Base-by-base conservation (phyloP, 1,140 invertebrate species). In the Eufriesea mexicana region DNA sequence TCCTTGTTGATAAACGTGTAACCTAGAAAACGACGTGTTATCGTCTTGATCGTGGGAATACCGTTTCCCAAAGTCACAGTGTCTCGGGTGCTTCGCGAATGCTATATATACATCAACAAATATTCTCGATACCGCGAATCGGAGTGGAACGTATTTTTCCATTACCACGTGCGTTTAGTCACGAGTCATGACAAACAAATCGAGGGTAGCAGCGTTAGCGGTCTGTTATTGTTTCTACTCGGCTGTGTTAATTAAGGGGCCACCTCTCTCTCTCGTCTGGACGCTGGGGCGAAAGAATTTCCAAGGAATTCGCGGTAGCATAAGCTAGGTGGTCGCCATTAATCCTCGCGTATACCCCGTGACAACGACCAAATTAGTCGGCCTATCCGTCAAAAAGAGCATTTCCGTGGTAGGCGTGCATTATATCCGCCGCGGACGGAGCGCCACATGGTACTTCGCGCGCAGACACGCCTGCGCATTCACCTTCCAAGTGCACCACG, bases 341-440 rank as follows among this genome's bases (percentile, higher is more conserved):
- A 86, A 89, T 89, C 47, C 74, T 79, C 80, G n/a, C 42, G 81
- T 81, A 75, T 86, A 83, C 49, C 55, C 70, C 72, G 82, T 75
- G 88, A 89, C 88, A 89, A 89, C 73, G 75, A 87, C 88, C 79
- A 80, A 89, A 89, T 89, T 89, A 89, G 88, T 89, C 85, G 85
- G 74, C 83, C 83, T 59, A 89, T 89, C 80, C 57, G 88, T 89
- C 88, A 89, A 87, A 89, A 89, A 87, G 88, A 79, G 67, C 83
- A 84, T 89, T 89, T 89, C 85, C 83, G 79, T 82, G 85, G 74
- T 85, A 87, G 84, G 84, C 87, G 62, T 86, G 81, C 71, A 49
- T 88, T 88, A 85, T 88, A 88, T 88, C 84, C 84, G 67, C 64
- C 59, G 83, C 72, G 72, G 57, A 28, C 57, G 12, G 59, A 66